phyloP scores from a whole-genome alignment of 1,140 invertebrate genomes.

The Zeugodacus cucurbitae region DNA sequence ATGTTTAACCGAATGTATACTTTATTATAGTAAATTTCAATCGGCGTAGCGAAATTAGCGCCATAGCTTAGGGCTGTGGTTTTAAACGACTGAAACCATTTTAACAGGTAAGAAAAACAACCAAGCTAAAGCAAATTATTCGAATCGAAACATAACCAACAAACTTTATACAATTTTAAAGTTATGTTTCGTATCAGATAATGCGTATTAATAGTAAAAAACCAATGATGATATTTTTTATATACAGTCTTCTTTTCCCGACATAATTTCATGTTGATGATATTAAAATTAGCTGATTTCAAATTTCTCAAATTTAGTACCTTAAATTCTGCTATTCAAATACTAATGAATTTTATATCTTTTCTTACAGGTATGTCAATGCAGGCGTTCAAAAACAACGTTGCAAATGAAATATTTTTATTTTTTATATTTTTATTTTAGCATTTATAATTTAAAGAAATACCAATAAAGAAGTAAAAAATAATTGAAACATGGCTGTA shows the following conservation, averaged over 20 bases:
- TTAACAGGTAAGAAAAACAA: background rate
- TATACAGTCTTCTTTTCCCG: slow-evolving; percentile 46
- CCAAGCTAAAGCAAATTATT: background rate
- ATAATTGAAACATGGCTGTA: background rate
- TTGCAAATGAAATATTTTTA: background rate
- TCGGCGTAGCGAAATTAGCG: background rate
- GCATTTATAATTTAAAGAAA: background rate
- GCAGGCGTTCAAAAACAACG: background rate
- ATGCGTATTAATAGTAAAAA: background rate
- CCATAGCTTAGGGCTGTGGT: background rate
- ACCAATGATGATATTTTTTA: slow-evolving; percentile 42
- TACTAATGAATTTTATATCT: background rate
- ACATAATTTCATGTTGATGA: slow-evolving; percentile 45
- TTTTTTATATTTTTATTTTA: background rate
- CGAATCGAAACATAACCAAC: background rate
- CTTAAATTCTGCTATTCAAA: background rate
- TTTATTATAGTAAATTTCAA: background rate
- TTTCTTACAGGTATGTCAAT: background rate
- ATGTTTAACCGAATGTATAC: background rate
- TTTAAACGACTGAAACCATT: background rate
- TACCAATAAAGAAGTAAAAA: background rate
- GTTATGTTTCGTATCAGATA: background rate
- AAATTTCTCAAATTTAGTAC: too few relatives aligned
- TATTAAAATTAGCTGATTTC: background rate
- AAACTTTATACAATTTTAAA: background rate